These are phyloP conservation scores for Ancistrus triradiatus DNA, from an alignment of 2,113 vertebrate species.

Conservation along the genomic window DNA sequence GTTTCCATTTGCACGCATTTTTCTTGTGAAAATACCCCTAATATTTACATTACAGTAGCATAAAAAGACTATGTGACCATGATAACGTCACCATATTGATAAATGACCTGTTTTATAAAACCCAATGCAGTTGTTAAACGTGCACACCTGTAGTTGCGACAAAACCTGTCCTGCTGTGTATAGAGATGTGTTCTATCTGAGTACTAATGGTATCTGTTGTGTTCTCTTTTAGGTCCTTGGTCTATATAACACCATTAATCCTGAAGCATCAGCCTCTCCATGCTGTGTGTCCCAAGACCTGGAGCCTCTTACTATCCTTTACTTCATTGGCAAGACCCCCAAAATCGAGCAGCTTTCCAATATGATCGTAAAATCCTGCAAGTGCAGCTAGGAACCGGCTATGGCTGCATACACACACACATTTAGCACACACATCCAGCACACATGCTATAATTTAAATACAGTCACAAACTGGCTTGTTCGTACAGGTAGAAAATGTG, in stretches of 20 bases:
- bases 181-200: no score
- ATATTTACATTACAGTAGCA: no score
- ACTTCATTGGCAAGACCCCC: constrained; percentile 93
- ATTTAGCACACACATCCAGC: constrained; percentile 30
- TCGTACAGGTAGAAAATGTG: constrained; percentile 26
- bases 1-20: no score
- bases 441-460: constrained; percentile 20
- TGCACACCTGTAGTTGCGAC: no score
- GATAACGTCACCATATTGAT: no score
- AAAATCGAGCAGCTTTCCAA: constrained; percentile 98
- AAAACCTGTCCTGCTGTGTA: no score
- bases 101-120: no score
- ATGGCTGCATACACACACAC: constrained; percentile 3
- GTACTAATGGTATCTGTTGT: no score
- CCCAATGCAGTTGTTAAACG: no score
- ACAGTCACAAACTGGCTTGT: constrained; percentile 21
- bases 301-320: constrained; percentile 94
- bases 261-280: constrained; percentile 91
- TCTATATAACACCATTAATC: constrained; percentile 92
- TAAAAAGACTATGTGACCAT: no score
- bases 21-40: no score
- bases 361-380: constrained; percentile 98
- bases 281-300: constrained; percentile 96
- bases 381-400: constrained; percentile 85
- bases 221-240: constrained; percentile 80